Evolutionary conservation across 2,888 invertebrate genomes (phyloP).

Genomic region (Imbricaverruca yamaguchii): DNA sequence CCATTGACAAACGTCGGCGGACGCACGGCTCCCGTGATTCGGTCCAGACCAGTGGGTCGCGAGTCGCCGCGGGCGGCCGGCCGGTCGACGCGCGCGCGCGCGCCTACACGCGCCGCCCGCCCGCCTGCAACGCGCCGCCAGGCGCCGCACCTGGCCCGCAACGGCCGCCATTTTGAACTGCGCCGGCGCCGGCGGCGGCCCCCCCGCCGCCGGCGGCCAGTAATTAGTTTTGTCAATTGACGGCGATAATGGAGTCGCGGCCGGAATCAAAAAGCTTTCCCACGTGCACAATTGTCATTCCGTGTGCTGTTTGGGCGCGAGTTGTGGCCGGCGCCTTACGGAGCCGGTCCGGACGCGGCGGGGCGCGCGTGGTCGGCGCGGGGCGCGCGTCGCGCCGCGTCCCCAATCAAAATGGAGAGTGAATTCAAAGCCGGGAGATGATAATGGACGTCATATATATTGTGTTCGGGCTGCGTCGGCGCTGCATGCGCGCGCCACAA

Average conservation of each 20-base stretch:
- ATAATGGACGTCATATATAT: slow-evolving; percentile 13
- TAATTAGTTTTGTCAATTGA: slow-evolving; percentile 13
- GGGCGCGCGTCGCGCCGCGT: no score
- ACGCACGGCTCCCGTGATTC: no score
- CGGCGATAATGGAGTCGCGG: slow-evolving; percentile 13
- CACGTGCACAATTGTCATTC: slow-evolving; percentile 12
- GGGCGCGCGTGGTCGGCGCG: no score
- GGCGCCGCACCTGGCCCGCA: not conserved
- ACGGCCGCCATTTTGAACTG: slow-evolving; percentile 1
- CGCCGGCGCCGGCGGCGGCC: not conserved
- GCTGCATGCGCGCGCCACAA: not conserved
- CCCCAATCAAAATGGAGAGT: slow-evolving; percentile 8
- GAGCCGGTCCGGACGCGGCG: not conserved
- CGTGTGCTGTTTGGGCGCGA: not conserved
- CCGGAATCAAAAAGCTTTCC: slow-evolving; percentile 15
- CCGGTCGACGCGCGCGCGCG: not conserved
- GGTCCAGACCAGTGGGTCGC: no score
- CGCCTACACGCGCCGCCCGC: not conserved
- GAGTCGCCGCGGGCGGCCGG: no score
- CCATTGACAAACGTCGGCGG: no score
- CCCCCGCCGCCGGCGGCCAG: not conserved
- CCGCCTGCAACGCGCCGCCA: not conserved
- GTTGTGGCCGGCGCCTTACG: not conserved
- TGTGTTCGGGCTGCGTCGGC: not conserved
- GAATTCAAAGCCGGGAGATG: slow-evolving; percentile 17